These are phyloP conservation scores for Sylvicapra grimmia DNA, from an alignment of 2,113 vertebrate genomes.

Conservation along the genomic window DNA sequence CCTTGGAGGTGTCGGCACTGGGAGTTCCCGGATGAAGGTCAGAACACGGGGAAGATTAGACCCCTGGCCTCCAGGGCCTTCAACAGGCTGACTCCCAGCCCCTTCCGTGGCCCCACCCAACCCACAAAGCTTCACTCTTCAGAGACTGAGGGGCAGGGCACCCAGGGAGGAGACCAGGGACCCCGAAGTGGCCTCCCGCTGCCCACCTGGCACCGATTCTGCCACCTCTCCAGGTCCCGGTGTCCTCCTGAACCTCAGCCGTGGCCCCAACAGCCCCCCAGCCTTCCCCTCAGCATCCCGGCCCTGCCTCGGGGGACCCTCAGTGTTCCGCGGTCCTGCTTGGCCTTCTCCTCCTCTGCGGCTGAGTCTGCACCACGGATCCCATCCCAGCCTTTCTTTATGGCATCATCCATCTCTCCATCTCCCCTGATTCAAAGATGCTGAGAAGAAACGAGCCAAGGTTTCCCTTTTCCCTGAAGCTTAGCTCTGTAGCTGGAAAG, in stretches of 20 bases:
- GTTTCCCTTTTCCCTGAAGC: background rate
- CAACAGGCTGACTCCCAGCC: background rate
- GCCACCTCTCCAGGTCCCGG: rapidly evolving
- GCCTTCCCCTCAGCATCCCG: background rate
- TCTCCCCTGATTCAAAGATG: background rate
- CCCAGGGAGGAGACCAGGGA: background rate
- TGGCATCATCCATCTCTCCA: background rate
- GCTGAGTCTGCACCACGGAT: background rate
- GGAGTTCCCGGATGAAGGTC: background rate
- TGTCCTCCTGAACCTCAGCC: background rate
- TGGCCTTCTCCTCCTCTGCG: background rate
- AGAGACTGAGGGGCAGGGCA: background rate
- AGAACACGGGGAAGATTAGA: background rate
- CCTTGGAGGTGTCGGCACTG: rapidly evolving
- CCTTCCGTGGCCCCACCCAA: background rate
- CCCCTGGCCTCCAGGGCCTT: background rate
- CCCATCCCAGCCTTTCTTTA: background rate
- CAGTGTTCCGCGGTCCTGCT: background rate
- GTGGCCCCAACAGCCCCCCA: background rate
- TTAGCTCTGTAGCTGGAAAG: background rate
- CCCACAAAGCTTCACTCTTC: background rate
- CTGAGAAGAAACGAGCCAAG: background rate
- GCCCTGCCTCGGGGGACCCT: background rate
- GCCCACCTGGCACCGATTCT: background rate
- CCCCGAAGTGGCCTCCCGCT: background rate